Evolutionary conservation across 2,797 vertebrate genomes (phyloP).

Genomic region (Poeciliopsis paucimaculata): DNA sequence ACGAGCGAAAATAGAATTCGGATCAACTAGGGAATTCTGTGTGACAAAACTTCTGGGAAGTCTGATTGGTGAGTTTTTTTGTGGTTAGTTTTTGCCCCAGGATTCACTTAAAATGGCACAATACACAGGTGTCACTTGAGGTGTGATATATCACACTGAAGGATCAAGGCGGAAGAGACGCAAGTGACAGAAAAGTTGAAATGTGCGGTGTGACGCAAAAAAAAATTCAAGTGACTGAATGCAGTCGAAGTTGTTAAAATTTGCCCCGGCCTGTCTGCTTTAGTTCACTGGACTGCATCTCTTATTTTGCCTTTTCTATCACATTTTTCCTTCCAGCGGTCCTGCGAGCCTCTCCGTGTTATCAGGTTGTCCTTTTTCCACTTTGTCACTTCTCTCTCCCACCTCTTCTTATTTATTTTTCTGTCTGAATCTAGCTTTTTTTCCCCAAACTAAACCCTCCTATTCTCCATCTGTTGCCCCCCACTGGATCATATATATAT

Average conservation of each 20-base stretch:
- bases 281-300: conserved; percentile 66
- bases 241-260: conserved; percentile 58
- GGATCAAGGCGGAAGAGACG: conserved; percentile 34
- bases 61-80: conserved; percentile 4
- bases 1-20: conserved; percentile 32
- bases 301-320: conserved; percentile 64
- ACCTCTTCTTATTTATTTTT: conserved; percentile 35
- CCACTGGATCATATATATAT: background rate
- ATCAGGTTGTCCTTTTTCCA: conserved; percentile 38
- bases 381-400: conserved; percentile 29
- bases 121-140: conserved; percentile 33
- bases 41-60: conserved; percentile 17
- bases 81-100: conserved; percentile 11
- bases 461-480: conserved; percentile 15
- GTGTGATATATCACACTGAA: conserved; percentile 55
- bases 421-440: conserved; percentile 12
- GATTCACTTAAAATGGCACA: conserved; percentile 31
- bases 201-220: conserved; percentile 45
- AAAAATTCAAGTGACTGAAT: conserved; percentile 38
- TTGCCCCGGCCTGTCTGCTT: conserved; percentile 51
- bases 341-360: conserved; percentile 45
- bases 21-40: conserved; percentile 35
- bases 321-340: conserved; percentile 41
- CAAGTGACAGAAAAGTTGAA: conserved; percentile 40
- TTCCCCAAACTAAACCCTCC: conserved; percentile 1